Conservation (phyloP, 30 jellyfish, hydroid and myxozoan species). For the Pseudorhiza aurosa region DNA sequence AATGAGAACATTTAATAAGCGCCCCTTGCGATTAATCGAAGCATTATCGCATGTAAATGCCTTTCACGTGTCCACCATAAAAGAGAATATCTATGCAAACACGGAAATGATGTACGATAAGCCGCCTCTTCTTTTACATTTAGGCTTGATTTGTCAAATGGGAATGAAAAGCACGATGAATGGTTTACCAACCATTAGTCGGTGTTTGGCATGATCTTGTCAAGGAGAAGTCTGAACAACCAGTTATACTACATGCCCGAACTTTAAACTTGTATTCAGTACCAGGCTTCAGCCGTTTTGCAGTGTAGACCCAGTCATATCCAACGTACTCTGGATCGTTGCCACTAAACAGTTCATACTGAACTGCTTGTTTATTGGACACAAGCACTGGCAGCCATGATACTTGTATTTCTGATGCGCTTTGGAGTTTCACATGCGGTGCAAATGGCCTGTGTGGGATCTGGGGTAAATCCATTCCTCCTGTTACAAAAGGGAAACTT, state of each 20-base stretch:
- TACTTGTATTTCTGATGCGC: constrained; percentile 74
- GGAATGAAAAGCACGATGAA: no score
- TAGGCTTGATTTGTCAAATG: no score
- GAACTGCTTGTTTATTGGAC: constrained; percentile 41
- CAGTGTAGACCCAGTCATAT: constrained; percentile 79
- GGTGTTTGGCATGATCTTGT: constrained; percentile 64
- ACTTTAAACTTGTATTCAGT: constrained; percentile 77
- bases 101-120: no score
- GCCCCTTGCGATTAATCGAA: no score
- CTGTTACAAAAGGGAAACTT: neutral
- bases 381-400: constrained; percentile 85
- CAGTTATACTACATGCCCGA: constrained; percentile 72
- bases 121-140: no score
- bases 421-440: constrained; percentile 67
- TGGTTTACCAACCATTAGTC: constrained; percentile 42
- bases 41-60: no score
- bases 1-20: no score
- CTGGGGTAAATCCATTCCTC: constrained; percentile 11
- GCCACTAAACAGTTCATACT: constrained; percentile 80
- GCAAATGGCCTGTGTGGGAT: constrained; percentile 85
- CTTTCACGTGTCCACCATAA: no score
- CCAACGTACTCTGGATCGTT: constrained; percentile 87
- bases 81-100: no score
- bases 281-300: constrained; percentile 77
- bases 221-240: constrained; percentile 82